Evolutionary conservation across 2,113 vertebrate species (phyloP), one percentile per base, ranked within the genome.

Genomic region (Lycaon pictus): DNA sequence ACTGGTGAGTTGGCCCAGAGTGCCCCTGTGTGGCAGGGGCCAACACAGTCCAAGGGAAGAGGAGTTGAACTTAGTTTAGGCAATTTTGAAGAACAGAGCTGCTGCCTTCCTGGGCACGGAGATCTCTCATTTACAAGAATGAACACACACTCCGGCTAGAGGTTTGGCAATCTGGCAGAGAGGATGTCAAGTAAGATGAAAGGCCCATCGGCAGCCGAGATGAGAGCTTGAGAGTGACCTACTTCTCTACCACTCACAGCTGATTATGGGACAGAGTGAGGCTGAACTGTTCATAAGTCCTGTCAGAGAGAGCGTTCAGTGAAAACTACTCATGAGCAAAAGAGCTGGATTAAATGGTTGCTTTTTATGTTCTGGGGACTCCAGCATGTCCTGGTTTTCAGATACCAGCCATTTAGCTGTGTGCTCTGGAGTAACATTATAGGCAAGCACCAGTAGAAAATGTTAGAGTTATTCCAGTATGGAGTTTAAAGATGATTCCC

Each of bases 201-300:
- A 88, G 53, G 32, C 16, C 16, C 35, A 6, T 65, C 20, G 32
- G 69, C 48, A 25, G 7, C 58, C 12, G 12, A 0, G 29, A n/a
- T 4, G 71, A 85, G 72, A 86, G 35, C 20, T 82, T 29, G 82
- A 82, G 19, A 22, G 3, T 29, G 63, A 71, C 84, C 88, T 65
- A 3, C 23, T 58, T 92, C 72, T 74, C 12, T 19, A 4, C 10
- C 2, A 4, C 51, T 58, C 56, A 12, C 16, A 13, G 48, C 27
- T 63, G 48, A 63, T 58, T 29, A 29, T 0, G 4, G 63, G 48
- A 29, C 1, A 2, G 35, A 22, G 4, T 0, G 35, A 35, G 5
- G n/a, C 53, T 20, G 76, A 85, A 23, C 12, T 37, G 1, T 0
- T 0, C 0, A 2, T 0, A n/a, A 56, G 37, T n/a, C 43, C 69